Conservation (phyloP, 2,888 invertebrate genomes). For the Idaea aversata region DNA sequence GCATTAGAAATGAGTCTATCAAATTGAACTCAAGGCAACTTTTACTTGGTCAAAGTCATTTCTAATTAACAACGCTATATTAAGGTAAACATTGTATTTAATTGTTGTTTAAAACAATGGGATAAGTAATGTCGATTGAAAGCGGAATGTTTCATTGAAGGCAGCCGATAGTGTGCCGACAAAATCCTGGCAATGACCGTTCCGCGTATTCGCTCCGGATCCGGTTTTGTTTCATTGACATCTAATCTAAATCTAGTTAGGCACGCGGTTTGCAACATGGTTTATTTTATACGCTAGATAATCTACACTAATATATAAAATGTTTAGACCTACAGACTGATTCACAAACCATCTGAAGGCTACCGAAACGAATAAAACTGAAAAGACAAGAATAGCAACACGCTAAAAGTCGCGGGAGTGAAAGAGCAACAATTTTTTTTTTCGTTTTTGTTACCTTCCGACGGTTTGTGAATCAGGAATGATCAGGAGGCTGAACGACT, state of each 20-base stretch:
- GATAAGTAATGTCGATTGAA: slow-evolving; percentile 5
- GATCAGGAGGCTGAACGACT: too few species aligned
- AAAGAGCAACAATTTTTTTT: too few species aligned
- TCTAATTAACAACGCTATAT: neutral
- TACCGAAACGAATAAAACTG: too few species aligned
- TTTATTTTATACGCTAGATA: neutral
- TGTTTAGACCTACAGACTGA: too few species aligned
- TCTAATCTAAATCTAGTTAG: slow-evolving; percentile 14
- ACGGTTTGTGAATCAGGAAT: too few species aligned
- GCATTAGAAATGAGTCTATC: neutral
- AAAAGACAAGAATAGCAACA: too few species aligned
- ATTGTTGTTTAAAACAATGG: slow-evolving; percentile 47
- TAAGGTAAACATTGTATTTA: slow-evolving; percentile 21
- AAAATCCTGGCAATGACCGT: slow-evolving; percentile 46
- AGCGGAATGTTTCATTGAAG: slow-evolving; percentile 20
- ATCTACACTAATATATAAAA: neutral
- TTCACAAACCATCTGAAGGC: too few species aligned
- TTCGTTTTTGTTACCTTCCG: too few species aligned
- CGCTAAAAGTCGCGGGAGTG: too few species aligned
- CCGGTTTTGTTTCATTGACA: slow-evolving; percentile 36
- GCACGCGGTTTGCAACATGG: slow-evolving; percentile 9
- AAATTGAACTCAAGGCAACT: neutral
- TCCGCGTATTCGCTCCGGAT: slow-evolving; percentile 30
- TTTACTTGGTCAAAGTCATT: neutral
- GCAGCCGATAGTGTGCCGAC: too few species aligned